A percentile compares a stretch with the other conserved stretches of the same genome.
Conservation (phyloP, 1,140 invertebrate species). For the Orussus abietinus region DNA sequence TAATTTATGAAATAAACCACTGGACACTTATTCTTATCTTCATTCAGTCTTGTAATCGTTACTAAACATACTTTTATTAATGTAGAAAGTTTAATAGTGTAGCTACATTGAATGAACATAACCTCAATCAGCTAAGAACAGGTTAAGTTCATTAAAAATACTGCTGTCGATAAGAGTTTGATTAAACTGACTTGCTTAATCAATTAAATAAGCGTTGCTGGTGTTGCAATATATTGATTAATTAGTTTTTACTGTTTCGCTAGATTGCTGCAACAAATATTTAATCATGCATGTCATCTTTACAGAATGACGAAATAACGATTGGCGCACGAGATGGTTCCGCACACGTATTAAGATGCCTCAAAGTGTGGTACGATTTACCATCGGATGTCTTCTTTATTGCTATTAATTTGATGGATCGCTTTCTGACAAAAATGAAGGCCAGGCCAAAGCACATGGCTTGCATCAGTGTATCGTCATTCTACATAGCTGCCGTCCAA, state of each 20-base stretch:
- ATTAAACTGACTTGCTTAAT: too few relatives aligned
- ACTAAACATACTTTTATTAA: too few relatives aligned
- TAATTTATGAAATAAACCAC: too few relatives aligned
- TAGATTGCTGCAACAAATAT: constrained; percentile 1
- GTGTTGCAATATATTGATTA: too few relatives aligned
- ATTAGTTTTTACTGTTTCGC: not conserved
- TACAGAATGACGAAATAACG: constrained; percentile 64
- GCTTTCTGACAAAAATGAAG: constrained; percentile 71
- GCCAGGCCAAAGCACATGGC: constrained; percentile 67
- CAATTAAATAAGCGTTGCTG: too few relatives aligned
- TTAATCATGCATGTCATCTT: constrained; percentile 13
- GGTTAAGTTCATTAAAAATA: too few relatives aligned
- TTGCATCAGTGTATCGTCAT: constrained; percentile 67
- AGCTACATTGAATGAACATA: too few relatives aligned
- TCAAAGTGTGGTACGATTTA: constrained; percentile 79
- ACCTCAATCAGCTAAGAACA: too few relatives aligned
- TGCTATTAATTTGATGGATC: constrained; percentile 73
- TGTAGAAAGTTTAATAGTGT: too few relatives aligned
- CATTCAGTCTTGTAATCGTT: too few relatives aligned
- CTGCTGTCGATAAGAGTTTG: too few relatives aligned
- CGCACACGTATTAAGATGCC: constrained; percentile 72
- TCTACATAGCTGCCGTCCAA: constrained; percentile 60
- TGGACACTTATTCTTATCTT: too few relatives aligned
- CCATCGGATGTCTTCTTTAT: constrained; percentile 73
- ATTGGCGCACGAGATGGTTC: constrained; percentile 70